Base-by-base conservation (phyloP, 2,113 vertebrate species). In the Cynoglossus semilaevis region DNA sequence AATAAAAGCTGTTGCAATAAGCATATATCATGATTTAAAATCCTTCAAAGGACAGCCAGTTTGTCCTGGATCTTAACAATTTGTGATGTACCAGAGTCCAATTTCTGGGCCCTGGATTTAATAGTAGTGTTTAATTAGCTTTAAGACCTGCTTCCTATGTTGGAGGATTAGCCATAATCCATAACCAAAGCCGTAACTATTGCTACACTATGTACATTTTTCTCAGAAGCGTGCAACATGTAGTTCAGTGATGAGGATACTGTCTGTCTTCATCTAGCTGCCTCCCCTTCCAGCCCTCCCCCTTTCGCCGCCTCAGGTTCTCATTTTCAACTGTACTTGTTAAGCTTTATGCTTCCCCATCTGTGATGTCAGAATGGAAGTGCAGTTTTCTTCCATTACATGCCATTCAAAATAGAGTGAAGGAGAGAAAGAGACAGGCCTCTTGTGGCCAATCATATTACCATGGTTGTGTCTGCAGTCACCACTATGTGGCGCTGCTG, bases 81-180 rank as follows among this genome's bases (percentile, higher is more conserved):
- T 81, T 63, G 34, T 70, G 59, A 66, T 38, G 74, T 77, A 59
- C 75, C 64, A n/a, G 75, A 69, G 79, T 58, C 69, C 73, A 70
- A 43, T 83, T 84, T 76, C 66, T 70, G 67, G 51, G 61, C 63
- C 70, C 76, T 81, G 80, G 76, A 87, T 89, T 78, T 69, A 81
- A 82, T 84, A 84, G 83, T 65, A 81, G 79, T 78, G 51, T 87
- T 84, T 85, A 89, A 89, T 88, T 88, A 89, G 80, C 81, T 80
- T 85, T 84, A 89, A 88, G 67, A 76, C 85, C 76, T 79, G 69
- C 71, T 89, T 76, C 79, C 81, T 83, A 75, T 84, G 84, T 71
- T 79, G 53, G 61, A 73, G 80, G 84, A 85, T 88, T 87, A 88
- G 77, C 78, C 58, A 37, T 87, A 88, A 89, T 89, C 87, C 87